phyloP scores from a whole-genome alignment of 2,113 vertebrate genomes.

The Tetrax tetrax region DNA sequence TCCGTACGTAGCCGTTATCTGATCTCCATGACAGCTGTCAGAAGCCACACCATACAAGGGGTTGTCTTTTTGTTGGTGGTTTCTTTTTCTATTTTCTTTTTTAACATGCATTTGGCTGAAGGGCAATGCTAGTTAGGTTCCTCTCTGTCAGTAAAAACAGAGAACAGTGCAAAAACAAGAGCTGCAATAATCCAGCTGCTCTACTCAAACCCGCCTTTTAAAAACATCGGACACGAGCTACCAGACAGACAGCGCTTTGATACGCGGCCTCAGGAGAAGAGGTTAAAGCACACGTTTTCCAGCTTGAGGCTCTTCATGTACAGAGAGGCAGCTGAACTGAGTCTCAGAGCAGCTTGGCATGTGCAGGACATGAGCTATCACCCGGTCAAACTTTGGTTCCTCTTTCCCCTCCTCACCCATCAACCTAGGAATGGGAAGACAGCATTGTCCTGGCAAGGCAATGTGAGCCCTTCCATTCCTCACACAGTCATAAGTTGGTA shows the following conservation, averaged over 20 bases:
- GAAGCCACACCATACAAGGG: background rate
- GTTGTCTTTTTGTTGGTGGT: rapidly evolving
- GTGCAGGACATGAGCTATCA: background rate
- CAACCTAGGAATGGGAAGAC: background rate
- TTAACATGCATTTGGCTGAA: background rate
- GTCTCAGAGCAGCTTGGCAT: background rate
- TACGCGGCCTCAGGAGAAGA: background rate
- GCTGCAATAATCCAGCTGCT: background rate
- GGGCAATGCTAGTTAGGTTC: background rate
- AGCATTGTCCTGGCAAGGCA: conserved; percentile 31
- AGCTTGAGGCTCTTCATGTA: background rate
- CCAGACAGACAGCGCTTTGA: rapidly evolving
- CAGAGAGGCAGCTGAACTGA: background rate
- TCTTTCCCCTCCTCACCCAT: background rate
- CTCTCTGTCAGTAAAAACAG: background rate
- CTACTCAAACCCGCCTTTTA: background rate
- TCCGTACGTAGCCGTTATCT: background rate
- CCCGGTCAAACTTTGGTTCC: background rate
- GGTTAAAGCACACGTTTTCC: background rate
- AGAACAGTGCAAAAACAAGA: background rate
- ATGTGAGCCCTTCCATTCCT: conserved; percentile 60
- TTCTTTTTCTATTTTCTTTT: background rate
- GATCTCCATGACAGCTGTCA: background rate
- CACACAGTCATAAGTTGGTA: conserved; percentile 82
- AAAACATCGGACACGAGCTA: background rate